A percentile compares a stretch with the other conserved stretches of the same genome.
phyloP scores from a whole-genome alignment of 2,797 vertebrate genomes.

The Leuciscus waleckii region DNA sequence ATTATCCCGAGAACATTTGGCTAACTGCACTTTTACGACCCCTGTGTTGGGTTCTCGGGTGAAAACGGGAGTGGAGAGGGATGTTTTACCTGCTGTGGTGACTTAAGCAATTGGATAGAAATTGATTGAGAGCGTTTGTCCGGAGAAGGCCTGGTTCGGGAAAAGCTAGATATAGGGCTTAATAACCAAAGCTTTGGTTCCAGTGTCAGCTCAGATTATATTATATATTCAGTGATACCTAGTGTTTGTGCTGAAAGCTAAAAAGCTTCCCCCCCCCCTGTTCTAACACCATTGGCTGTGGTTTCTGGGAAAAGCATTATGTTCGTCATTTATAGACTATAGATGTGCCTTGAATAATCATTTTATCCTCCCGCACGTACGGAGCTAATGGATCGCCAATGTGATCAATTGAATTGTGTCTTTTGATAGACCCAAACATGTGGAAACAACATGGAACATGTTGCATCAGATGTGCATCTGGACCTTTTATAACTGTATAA shows the following conservation, averaged over 20 bases:
- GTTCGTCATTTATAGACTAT: constrained; percentile 65
- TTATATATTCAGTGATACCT: constrained; percentile 70
- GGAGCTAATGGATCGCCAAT: constrained; percentile 64
- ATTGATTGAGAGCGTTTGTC: constrained; percentile 65
- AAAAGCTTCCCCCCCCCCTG: constrained; percentile 54
- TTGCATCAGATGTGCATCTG: constrained; percentile 19
- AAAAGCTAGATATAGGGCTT: constrained; percentile 57
- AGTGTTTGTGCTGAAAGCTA: constrained; percentile 65
- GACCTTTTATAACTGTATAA: constrained; percentile 4
- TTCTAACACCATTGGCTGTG: constrained; percentile 59
- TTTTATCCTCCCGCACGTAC: constrained; percentile 58
- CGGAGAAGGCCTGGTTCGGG: constrained; percentile 53
- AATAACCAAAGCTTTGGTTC: constrained; percentile 60
- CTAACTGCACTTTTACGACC: constrained; percentile 58
- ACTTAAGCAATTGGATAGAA: constrained; percentile 64
- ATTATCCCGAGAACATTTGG: constrained; percentile 58
- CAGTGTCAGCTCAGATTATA: constrained; percentile 66
- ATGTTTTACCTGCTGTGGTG: constrained; percentile 59
- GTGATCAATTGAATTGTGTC: constrained; percentile 57
- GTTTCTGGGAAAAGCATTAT: constrained; percentile 67
- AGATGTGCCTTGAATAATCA: constrained; percentile 60
- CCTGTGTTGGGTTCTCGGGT: constrained; percentile 38
- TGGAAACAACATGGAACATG: constrained; percentile 28
- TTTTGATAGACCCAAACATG: constrained; percentile 32
- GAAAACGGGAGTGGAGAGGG: constrained; percentile 54